Evolutionary conservation across 1,140 invertebrate species (phyloP), one percentile per base, ranked within the genome.

Genomic region (Brachionus calyciflorus): DNA sequence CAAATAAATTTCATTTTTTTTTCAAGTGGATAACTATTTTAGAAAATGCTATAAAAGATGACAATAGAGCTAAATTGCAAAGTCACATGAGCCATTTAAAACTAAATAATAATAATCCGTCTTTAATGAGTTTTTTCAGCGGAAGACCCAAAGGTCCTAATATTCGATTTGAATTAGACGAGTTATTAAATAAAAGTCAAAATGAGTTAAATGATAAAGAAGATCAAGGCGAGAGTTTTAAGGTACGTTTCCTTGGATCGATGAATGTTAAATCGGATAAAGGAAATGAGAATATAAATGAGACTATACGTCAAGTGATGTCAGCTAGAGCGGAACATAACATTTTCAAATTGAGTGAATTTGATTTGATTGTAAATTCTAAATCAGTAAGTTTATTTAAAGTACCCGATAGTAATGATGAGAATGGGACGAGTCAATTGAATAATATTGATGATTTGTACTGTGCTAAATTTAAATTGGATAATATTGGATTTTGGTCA

Each of bases 181-280:
- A 1, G 7, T 2, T 44, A 26, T 21, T 24, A 26, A 24, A 41
- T n/a, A 14, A 44, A 44, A 41, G 6, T 17, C 24, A 9, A 10
- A 14, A 44, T 5, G 4, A 44, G 12, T 24, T 19, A 65, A 19
- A 41, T 2, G 1, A 1, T 7, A 37, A 37, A 24, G 24, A 24
- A 24, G 37, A 46, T 21, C 37, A 65, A 24, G 60, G n/a, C 19
- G 17, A 65, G 2, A 14, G 19, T 44, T 65, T 44, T 44, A 65
- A 65, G 19, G 60, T 65, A 7, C 40, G 60, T 19, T 65, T 65
- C 17, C n/a, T 65, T 2, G 60, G 60, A 9, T 65, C 60, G 12
- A 65, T 65, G 60, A 41, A 65, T 44, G 60, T 65, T 12, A 65
- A 65, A 65, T 65, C 60, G 10, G 60, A 65, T 14, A 65, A 44